Evolutionary conservation across 2,113 vertebrate genomes (phyloP), one percentile per base, ranked within the genome.

Genomic region (Zapornia atra): DNA sequence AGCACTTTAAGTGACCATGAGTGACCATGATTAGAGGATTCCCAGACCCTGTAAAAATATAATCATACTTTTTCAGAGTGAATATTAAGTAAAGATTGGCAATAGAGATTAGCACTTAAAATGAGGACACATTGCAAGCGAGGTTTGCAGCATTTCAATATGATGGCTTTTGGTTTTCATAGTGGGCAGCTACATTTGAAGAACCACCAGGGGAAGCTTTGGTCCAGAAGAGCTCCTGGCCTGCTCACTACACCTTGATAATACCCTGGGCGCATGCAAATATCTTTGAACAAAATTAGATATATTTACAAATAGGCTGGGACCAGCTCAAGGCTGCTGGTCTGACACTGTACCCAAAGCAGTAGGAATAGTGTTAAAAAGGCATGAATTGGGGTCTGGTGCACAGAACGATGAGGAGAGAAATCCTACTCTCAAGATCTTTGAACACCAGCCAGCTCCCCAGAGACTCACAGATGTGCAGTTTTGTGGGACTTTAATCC

Each of bases 51-150:
- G 53, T 72, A 84, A 84, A 50, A 94, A 84, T 76, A 77, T 68
- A 84, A 89, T 89, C 38, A 71, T 28, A 50, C 90, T 91, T 86
- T 95, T 95, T 90, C 72, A 88, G 46, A 13, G 86, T 83, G 88
- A 86, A 57, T 82, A 84, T 70, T 57, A 71, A 96, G 48, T 5
- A 3, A 92, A 81, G 34, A 57, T 25, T 91, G 38, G 61, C 61
- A 76, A 57, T 44, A 68, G 34, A 84, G 84, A 79, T 53, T 79
- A 38, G 56, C 38, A 57, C 26, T 65, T 56, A 92, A 84, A 50
- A 48, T 60, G 26, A 79, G 6, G 25, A 22, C 34, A 87, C 46
- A 53, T 34, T 61, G 38, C 40, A 40, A 40, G 42, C 20, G 44
- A 69, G 44, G 12, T 79, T 94, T 82, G 61, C 20, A 86, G 36